Evolutionary conservation across 2,113 vertebrate genomes (phyloP).

Genomic region (Platysteira castanea): DNA sequence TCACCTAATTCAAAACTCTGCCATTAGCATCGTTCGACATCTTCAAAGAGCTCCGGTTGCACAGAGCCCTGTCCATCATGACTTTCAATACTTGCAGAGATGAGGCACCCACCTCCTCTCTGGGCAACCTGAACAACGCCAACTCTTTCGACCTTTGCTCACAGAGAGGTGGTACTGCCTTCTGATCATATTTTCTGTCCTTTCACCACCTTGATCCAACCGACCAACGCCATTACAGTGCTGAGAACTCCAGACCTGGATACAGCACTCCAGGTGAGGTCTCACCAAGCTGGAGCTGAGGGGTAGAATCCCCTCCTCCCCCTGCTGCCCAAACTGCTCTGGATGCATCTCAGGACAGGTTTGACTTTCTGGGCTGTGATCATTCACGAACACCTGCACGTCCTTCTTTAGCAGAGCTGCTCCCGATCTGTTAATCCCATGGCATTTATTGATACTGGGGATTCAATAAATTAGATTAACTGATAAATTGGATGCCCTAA

Average conservation of each 20-base stretch:
- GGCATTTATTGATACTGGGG: rapidly evolving
- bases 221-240: not conserved
- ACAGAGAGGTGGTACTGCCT: rapidly evolving
- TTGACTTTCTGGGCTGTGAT: not conserved
- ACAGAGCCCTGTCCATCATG: rapidly evolving
- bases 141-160: not conserved
- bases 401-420: not conserved
- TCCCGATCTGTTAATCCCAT: rapidly evolving
- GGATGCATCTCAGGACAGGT: rapidly evolving
- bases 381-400: rapidly evolving
- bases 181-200: not conserved
- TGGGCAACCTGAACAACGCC: not conserved
- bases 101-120: not conserved
- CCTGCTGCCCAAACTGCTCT: not conserved
- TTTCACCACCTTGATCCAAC: rapidly evolving
- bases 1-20: not conserved
- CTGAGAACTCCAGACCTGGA: not conserved
- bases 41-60: not conserved
- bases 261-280: not conserved
- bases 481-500: rapidly evolving
- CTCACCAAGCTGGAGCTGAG: not conserved
- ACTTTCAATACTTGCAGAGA: not conserved
- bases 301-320: rapidly evolving
- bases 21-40: not conserved
- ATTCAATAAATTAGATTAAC: not conserved